A percentile compares a stretch with the other conserved stretches of the same genome.
Conservation (phyloP, 2,797 vertebrate genomes). For the Microchirus variegatus region DNA sequence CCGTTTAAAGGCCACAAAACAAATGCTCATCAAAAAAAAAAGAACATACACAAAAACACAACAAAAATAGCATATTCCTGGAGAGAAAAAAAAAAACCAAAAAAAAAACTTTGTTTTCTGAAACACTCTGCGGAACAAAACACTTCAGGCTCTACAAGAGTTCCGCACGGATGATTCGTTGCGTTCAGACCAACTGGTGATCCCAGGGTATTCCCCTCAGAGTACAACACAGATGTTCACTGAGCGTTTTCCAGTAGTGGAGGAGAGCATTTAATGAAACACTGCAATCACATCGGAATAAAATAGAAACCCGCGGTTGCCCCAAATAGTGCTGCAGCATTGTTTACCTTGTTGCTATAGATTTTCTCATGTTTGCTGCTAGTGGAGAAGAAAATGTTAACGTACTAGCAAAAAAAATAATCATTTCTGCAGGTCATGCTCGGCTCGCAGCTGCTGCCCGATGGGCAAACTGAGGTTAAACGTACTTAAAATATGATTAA, state of each 20-base stretch:
- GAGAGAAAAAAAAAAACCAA: too few species aligned
- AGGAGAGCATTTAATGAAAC: background rate
- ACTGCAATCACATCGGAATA: background rate
- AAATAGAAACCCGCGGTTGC: too few species aligned
- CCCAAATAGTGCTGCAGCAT: too few species aligned
- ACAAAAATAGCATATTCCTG: too few species aligned
- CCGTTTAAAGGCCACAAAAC: slow-evolving; percentile 30
- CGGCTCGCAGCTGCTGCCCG: slow-evolving; percentile 46
- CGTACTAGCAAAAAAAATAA: slow-evolving; percentile 45
- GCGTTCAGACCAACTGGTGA: slow-evolving; percentile 15
- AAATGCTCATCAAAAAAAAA: background rate
- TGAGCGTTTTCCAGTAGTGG: slow-evolving; percentile 1
- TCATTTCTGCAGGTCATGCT: slow-evolving; percentile 49
- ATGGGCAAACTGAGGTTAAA: slow-evolving; percentile 57
- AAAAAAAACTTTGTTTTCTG: too few species aligned
- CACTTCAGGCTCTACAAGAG: background rate
- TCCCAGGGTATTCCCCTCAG: slow-evolving; percentile 16
- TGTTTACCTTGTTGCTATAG: too few species aligned
- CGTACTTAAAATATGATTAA: slow-evolving; percentile 64
- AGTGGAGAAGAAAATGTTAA: slow-evolving; percentile 27
- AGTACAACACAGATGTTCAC: slow-evolving; percentile 16
- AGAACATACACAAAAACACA: too few species aligned
- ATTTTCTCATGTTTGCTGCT: background rate
- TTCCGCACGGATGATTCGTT: background rate
- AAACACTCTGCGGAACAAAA: too few species aligned